Evolutionary conservation across 2,113 vertebrate species (phyloP), one percentile per base, ranked within the genome.

Genomic region (Neopipo cinnamomea): DNA sequence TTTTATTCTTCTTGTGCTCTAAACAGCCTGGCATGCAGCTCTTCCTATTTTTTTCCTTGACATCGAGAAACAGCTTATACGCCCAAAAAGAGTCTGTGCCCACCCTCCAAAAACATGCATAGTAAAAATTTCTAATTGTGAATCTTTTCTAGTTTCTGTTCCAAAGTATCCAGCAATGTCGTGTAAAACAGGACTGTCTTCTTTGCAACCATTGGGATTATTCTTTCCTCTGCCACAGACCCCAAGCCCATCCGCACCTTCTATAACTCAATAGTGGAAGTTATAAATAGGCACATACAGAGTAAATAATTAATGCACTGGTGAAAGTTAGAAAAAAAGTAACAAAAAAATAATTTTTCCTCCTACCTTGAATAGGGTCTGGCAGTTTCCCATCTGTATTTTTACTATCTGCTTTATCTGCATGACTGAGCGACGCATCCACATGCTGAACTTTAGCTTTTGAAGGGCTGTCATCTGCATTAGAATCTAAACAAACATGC

Each of bases 391-490:
- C 91, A 50, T 85, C 86, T 22, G 59, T 24, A 46, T 25, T 89
- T 91, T 78, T 55, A 55, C 47, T 50, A 14, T 59, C 70, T 65
- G 53, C 5, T 44, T 81, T 59, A 50, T 55, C 70, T n/a, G 82
- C 55, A 23, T 67, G 82, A 59, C 24, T 65, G 61, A 72, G 41
- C 7, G 47, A 41, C 0, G 0, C 18, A 72, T 89, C 88, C 61
- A 95, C 21, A 31, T 88, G 81, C 66, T 94, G 95, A 93, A 93
- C 41, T 89, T 96, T 93, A 67, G 88, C 77, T 82, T 89, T 93
- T 47, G 77, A 88, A 72, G 81, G 52, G 44, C 35, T 89, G 61
- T 78, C 90, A 62, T 88, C 88, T 79, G 56, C 66, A 82, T 14
- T 37, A 47, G 21, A 31, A 94, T 42, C 88, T 93, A 93, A 85